These are phyloP conservation scores for Nothura maculosa DNA, from an alignment of 2,797 vertebrate genomes.

Conservation along the genomic window DNA sequence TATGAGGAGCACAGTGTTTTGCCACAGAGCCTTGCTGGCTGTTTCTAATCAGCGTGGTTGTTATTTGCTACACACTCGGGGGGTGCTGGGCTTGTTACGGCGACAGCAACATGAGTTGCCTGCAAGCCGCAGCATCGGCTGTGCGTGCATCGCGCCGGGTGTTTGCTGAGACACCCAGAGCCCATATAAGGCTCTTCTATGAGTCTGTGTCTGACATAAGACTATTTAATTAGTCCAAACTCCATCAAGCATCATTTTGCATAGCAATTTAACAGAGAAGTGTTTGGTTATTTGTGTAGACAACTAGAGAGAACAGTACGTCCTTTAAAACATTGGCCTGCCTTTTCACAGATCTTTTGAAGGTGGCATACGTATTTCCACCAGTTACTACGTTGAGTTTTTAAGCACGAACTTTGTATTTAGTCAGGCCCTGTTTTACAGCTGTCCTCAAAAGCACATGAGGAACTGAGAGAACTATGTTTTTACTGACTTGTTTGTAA, in stretches of 20 bases:
- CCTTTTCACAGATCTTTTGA: background rate
- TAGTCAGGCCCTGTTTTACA: background rate
- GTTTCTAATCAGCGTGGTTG: conserved; percentile 2
- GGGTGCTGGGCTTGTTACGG: background rate
- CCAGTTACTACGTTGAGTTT: background rate
- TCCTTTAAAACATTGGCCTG: background rate
- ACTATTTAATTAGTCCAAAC: conserved; percentile 28
- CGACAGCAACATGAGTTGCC: background rate
- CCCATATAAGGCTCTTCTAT: conserved; percentile 30
- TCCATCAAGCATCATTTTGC: conserved; percentile 28
- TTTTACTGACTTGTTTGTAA: conserved; percentile 30
- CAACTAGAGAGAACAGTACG: background rate
- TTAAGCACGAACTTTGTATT: background rate
- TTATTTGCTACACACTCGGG: background rate
- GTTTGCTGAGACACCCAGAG: background rate
- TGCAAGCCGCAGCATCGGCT: background rate
- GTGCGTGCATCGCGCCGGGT: background rate
- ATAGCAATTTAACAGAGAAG: conserved; percentile 18
- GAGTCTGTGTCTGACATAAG: conserved; percentile 47
- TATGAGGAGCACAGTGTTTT: background rate
- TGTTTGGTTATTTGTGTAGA: background rate
- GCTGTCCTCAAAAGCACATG: background rate
- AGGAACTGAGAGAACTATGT: background rate
- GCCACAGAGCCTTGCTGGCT: background rate
- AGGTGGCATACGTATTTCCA: background rate